These are phyloP conservation scores for Steinernema khuongi DNA, from an alignment of 1,140 invertebrate genomes.

Conservation along the genomic window DNA sequence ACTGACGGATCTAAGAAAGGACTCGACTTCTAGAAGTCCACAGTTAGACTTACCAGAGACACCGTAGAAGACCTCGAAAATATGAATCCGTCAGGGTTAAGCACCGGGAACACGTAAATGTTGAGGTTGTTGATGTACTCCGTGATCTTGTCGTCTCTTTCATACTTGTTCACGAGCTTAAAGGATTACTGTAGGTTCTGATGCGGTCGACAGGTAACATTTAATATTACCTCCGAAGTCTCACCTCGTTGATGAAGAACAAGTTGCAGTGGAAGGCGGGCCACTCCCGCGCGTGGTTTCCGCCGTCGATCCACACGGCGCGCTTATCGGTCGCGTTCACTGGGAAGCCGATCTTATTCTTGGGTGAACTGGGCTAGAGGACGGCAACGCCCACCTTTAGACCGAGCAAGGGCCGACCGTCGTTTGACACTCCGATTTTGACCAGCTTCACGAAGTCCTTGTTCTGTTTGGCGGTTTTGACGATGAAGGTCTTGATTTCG, in stretches of 20 bases:
- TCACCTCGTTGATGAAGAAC: constrained; percentile 52
- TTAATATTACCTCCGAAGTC: not conserved
- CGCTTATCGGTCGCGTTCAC: constrained; percentile 37
- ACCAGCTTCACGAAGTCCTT: constrained; percentile 42
- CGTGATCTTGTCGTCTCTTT: constrained; percentile 49
- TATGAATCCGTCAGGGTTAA: constrained; percentile 71
- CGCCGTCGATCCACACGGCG: constrained; percentile 53
- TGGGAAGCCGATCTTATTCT: constrained; percentile 34
- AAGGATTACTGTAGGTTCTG: constrained; percentile 9
- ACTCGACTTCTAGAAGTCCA: too few relatives aligned
- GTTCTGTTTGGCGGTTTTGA: constrained; percentile 39
- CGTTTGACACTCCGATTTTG: constrained; percentile 38
- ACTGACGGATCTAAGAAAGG: constrained; percentile 44
- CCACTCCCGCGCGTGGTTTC: constrained; percentile 50
- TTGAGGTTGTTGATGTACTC: constrained; percentile 58
- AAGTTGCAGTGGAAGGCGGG: constrained; percentile 50
- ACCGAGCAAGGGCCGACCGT: constrained; percentile 42
- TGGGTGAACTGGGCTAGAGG: constrained; percentile 7
- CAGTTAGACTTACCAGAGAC: constrained; percentile 42
- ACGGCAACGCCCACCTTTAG: constrained; percentile 37
- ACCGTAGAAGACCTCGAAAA: constrained; percentile 62
- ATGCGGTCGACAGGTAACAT: not conserved
- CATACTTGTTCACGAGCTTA: constrained; percentile 50
- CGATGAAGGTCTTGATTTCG: constrained; percentile 48
- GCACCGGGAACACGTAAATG: constrained; percentile 67